These are phyloP conservation scores for Ophion ventricosus DNA, from an alignment of 2,888 invertebrate genomes.

Conservation along the genomic window DNA sequence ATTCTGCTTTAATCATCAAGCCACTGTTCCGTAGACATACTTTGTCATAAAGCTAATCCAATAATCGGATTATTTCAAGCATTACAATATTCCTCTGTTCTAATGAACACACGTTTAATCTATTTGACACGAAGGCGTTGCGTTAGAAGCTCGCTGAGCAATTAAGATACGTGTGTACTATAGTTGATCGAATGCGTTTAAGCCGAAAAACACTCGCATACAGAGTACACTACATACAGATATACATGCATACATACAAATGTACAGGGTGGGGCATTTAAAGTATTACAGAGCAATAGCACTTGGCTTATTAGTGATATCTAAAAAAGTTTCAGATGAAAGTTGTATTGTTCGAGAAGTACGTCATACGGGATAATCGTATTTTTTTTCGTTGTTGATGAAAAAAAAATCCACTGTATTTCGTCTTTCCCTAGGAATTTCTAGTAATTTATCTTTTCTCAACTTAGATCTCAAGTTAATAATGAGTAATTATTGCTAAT, in stretches of 20 bases:
- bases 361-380: no score
- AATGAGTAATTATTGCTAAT: no score
- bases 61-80: slow-evolving; percentile 54
- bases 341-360: no score
- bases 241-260: background rate
- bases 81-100: slow-evolving; percentile 54
- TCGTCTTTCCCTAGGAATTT: no score
- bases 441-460: no score
- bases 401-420: no score
- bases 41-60: slow-evolving; percentile 53
- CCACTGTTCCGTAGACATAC: slow-evolving; percentile 27
- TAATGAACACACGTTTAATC: slow-evolving; percentile 48
- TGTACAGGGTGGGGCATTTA: no score
- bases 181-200: slow-evolving; percentile 2
- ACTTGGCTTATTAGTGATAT: no score
- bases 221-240: background rate
- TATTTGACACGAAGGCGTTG: background rate
- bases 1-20: slow-evolving; percentile 27
- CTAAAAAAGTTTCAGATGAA: no score
- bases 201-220: background rate
- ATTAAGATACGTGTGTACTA: slow-evolving; percentile 11
- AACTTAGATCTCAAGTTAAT: no score
- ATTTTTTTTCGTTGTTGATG: no score
- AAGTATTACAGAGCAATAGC: no score
- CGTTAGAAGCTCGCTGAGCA: slow-evolving; percentile 13